Evolutionary conservation across 2,797 vertebrate species (phyloP), one percentile per base, ranked within the genome.

Genomic region (Amblyopsis hoosieri): DNA sequence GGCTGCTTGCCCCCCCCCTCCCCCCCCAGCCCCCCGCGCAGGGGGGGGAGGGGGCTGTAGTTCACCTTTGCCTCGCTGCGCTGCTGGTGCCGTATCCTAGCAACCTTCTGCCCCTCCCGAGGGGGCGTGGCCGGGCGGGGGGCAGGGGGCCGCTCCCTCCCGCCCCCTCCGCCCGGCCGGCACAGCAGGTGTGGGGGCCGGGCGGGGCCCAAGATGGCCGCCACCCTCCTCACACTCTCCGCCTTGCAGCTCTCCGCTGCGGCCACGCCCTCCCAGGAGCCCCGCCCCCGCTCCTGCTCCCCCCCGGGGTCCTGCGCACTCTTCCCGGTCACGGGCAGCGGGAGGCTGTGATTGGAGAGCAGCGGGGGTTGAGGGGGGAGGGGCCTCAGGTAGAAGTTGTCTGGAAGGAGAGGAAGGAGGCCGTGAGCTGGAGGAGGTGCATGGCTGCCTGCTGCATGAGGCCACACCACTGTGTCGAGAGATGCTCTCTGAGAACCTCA

Each of bases 321-420:
- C 87, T 86, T 98, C 91, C 94, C 82, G 0, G 95, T 84, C 6
- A 95, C 93, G 80, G 96, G 82, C 64, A 97, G 76, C 0, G 95
- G 93, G 72, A 97, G 96, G 90, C 89, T 91, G 80, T 95, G 96
- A 90, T 94, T 55, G 5, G 96, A 94, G 31, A 98, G 93, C 73
- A 98, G 89, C 7, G 97, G 80, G 45, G 96, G 94, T 82, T 98
- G 96, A 0, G 96, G 89, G 0, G 96, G 94, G 84, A 97, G 93
- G 85, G 95, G 95, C 85, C 96, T 93, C 86, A 98, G 93, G 91
- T 97, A 99, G 89, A 99, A 99, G 87, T 95, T 95, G 93, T 99
- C 97, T 99, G 84, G 53, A 60, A 3, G 3, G 42, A 74, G 13
- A 65, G 2, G 13, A 60, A 53, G 0, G 19, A 23, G 2, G 19